Percentiles rank a stretch among this genome's conserved stretches.
Evolutionary conservation across 2,888 invertebrate genomes (phyloP).

Genomic region (Dolichopus griseipennis): DNA sequence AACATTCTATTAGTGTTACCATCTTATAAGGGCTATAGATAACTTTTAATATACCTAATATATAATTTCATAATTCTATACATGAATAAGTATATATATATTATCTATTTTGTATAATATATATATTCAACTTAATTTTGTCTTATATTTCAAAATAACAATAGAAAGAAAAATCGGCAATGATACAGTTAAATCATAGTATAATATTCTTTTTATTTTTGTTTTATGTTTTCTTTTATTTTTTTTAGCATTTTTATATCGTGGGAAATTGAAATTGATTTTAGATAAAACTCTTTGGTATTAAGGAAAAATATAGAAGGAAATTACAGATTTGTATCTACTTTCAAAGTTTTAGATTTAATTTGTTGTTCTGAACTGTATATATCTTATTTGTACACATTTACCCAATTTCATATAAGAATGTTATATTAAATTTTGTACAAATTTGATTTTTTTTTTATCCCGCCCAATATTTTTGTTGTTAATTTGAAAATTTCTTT

Average conservation of each 20-base stretch:
- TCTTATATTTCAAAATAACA: neutral
- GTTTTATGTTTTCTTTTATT: neutral
- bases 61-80: too few relatives aligned
- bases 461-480: neutral
- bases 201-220: neutral
- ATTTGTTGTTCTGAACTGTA: neutral
- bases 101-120: too few relatives aligned
- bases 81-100: too few relatives aligned
- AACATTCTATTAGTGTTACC: too few relatives aligned
- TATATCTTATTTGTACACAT: neutral
- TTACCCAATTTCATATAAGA: too few relatives aligned
- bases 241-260: neutral
- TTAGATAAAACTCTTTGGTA: neutral
- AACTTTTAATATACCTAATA: too few relatives aligned
- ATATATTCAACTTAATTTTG: too few relatives aligned
- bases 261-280: neutral
- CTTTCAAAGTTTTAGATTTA: neutral
- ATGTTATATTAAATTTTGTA: too few relatives aligned
- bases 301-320: neutral
- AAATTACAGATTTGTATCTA: neutral
- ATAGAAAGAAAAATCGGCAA: slow-evolving; percentile 1
- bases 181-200: slow-evolving; percentile 6
- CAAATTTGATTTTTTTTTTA: neutral
- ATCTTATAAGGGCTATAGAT: too few relatives aligned
- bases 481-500: neutral